These are phyloP conservation scores for Ceramica pisi DNA, from an alignment of 2,888 invertebrate genomes.

Conservation along the genomic window DNA sequence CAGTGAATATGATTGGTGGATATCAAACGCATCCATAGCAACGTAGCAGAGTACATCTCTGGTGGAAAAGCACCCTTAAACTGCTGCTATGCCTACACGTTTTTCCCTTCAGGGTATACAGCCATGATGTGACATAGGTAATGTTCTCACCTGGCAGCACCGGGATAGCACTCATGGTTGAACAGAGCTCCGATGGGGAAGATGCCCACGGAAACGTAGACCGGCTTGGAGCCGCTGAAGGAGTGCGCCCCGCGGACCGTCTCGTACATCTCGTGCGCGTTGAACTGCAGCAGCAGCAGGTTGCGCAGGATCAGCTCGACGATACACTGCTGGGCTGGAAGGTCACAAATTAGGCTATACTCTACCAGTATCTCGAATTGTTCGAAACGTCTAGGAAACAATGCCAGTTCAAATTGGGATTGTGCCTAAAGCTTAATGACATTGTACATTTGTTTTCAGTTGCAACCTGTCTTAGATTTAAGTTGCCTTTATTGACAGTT, in stretches of 20 bases:
- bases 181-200: constrained; percentile 95
- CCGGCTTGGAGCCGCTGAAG: constrained; percentile 88
- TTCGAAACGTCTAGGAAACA: too few relatives aligned
- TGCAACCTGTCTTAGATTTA: too few relatives aligned
- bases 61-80: too few relatives aligned
- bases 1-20: too few relatives aligned
- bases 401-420: neutral
- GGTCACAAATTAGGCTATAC: neutral
- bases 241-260: constrained; percentile 90
- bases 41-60: too few relatives aligned
- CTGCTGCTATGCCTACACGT: too few relatives aligned
- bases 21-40: too few relatives aligned
- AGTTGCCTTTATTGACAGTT: too few relatives aligned
- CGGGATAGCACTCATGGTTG: constrained; percentile 96
- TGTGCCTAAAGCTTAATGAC: too few relatives aligned
- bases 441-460: too few relatives aligned
- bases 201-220: constrained; percentile 93
- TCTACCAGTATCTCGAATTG: neutral
- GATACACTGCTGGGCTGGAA: constrained; percentile 81
- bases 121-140: too few relatives aligned
- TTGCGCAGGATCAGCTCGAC: constrained; percentile 93
- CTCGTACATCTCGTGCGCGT: constrained; percentile 96
- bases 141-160: constrained; percentile 93
- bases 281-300: constrained; percentile 95
- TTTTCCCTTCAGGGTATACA: neutral